Conservation (phyloP, 2,888 invertebrate species). For the Ormyrus nitidulus region DNA sequence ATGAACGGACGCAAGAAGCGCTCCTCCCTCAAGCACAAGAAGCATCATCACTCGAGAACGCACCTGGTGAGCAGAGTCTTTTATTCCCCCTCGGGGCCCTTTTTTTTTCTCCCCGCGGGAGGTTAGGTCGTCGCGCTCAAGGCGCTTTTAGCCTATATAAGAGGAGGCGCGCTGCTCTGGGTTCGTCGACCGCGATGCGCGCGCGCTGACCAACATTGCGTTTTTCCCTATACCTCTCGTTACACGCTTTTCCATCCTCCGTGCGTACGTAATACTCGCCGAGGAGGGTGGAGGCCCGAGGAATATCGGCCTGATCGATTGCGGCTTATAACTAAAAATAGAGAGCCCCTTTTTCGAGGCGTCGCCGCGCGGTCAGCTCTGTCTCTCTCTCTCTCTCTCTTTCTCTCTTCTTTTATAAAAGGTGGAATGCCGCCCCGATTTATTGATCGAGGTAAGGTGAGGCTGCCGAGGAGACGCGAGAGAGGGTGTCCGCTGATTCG, state of each 20-base stretch:
- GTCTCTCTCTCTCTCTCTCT: too few relatives aligned
- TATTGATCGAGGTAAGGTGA: not conserved
- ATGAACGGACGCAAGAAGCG: conserved; percentile 64
- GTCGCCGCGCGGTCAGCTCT: not conserved
- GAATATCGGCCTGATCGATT: not conserved
- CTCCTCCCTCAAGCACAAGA: conserved; percentile 68
- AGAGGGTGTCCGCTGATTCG: not conserved
- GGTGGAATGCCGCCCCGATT: not conserved
- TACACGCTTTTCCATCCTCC: not conserved
- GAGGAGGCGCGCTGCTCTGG: not conserved
- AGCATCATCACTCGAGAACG: conserved; percentile 66
- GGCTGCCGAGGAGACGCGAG: too few relatives aligned
- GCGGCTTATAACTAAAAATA: conserved; percentile 5
- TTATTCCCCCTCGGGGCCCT: not conserved
- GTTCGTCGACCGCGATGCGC: conserved; percentile 34
- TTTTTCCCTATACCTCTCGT: not conserved
- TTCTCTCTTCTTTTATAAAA: not conserved
- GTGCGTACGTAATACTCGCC: too few relatives aligned
- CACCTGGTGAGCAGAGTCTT: conserved; percentile 67
- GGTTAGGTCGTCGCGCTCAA: not conserved
- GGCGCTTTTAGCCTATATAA: not conserved
- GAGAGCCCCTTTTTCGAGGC: conserved; percentile 5
- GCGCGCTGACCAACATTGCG: conserved; percentile 11
- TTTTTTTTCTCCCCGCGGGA: not conserved
- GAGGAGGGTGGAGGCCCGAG: too few relatives aligned